phyloP scores from a whole-genome alignment of 2,797 vertebrate species.

The Bradypodion ventrale region DNA sequence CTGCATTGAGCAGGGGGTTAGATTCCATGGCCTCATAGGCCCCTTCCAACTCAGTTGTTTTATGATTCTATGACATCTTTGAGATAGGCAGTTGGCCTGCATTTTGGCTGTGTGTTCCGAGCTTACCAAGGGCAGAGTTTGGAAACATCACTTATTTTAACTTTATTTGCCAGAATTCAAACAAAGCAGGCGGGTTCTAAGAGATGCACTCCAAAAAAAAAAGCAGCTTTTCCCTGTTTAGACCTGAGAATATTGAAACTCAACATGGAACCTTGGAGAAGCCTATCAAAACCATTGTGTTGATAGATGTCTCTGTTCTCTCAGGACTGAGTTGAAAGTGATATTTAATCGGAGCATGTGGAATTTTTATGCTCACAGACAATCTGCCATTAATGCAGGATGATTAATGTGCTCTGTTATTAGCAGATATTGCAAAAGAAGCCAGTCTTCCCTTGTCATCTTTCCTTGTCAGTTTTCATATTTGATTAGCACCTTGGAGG shows the following conservation, averaged over 20 bases:
- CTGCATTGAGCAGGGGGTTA: too few species aligned
- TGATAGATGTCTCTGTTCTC: background rate
- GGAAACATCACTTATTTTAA: too few species aligned
- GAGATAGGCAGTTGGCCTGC: too few species aligned
- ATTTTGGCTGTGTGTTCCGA: too few species aligned
- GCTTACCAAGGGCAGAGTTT: too few species aligned
- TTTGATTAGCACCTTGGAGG: constrained; percentile 38
- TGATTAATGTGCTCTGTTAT: constrained; percentile 27
- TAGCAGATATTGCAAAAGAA: constrained; percentile 37
- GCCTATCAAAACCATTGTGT: background rate
- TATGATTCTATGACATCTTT: too few species aligned
- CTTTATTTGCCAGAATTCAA: background rate
- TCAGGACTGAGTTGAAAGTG: background rate
- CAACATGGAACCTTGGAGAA: background rate
- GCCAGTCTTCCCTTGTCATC: constrained; percentile 35
- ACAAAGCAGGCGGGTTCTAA: background rate
- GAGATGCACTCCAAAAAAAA: background rate
- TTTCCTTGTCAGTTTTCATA: constrained; percentile 28
- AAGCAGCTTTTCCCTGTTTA: background rate
- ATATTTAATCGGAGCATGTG: constrained; percentile 1
- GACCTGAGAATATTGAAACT: too few species aligned
- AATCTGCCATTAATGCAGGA: constrained; percentile 47
- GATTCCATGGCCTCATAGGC: too few species aligned
- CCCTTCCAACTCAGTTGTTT: too few species aligned
- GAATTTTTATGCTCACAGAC: constrained; percentile 31